A percentile compares a stretch with the other conserved stretches of the same genome.
These are phyloP conservation scores for Muscicapa striata DNA, from an alignment of 2,797 vertebrate species.

Conservation along the genomic window DNA sequence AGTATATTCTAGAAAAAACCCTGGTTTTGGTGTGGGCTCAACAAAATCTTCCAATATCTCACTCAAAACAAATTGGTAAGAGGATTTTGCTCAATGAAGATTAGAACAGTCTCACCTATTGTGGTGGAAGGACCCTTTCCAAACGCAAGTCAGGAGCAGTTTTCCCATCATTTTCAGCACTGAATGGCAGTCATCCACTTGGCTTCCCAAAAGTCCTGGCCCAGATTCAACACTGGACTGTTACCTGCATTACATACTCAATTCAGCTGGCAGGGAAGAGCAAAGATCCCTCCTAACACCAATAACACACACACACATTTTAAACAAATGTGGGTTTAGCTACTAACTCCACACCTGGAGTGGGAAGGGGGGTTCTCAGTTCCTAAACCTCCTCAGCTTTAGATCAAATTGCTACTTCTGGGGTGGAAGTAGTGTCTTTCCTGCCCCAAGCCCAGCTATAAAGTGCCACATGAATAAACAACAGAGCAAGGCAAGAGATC, in stretches of 20 bases:
- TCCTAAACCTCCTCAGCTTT: neutral
- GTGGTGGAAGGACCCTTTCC: neutral
- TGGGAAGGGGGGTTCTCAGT: neutral
- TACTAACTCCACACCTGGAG: neutral
- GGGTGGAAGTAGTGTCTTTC: neutral
- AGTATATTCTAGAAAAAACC: neutral
- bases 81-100: neutral
- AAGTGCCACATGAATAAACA: neutral
- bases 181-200: neutral
- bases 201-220: neutral
- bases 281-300: neutral
- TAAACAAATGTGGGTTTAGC: neutral
- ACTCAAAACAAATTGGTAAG: neutral
- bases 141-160: neutral
- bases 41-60: neutral
- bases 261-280: neutral
- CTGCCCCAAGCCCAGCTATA: neutral
- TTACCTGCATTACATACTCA: neutral
- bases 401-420: neutral
- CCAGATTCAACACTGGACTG: accelerated
- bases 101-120: neutral
- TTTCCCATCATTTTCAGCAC: neutral
- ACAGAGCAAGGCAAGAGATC: neutral
- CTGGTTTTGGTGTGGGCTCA: neutral
- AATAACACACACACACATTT: neutral